Evolutionary conservation across 2,113 vertebrate genomes (phyloP), one percentile per base, ranked within the genome.

Genomic region (Hyla sarda): DNA sequence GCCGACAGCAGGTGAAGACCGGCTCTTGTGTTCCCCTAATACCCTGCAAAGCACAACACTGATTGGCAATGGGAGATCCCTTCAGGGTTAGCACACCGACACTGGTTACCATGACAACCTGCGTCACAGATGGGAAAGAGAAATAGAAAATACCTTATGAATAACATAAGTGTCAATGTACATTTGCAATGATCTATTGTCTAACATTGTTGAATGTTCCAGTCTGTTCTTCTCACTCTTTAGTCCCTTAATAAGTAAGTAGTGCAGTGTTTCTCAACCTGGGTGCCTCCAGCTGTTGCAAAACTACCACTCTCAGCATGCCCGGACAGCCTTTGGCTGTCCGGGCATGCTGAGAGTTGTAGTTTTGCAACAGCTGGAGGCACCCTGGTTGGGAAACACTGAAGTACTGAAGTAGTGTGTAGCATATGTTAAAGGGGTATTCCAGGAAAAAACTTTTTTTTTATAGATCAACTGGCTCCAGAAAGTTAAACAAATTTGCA

Each of bases 51-150:
- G 71, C 4, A n/a, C 13, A 75, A 13, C 5, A 25, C 41, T 10
- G 41, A 76, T 76, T 76, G 47, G 7, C 41, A 48, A 7, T 76
- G 47, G 73, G 47, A 50, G 48, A 76, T 76, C n/a, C 73, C 47
- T 30, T 1, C 2, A 28, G 73, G 72, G 12, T 74, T 25, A 45
- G 41, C 21, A 74, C 47, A 5, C 37, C 23, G n/a, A 14, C 11
- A 3, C 30, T 50, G 3, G 47, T 76, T 76, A 52, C 73, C 47
- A 76, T 76, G 25, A 52, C 73, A 76, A 76, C 73, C 34, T 23
- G 9, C 34, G 19, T 21, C 4, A 7, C 25, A 74, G 72, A 74
- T 11, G 23, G 72, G 1, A 14, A 25, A 25, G 19, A 19, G 52
- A 76, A 16, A 50, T 30, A 2, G 10, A 76, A 76, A 16, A 50